Conservation (phyloP, 2,113 vertebrate species). For the Girardinichthys multiradiatus region DNA sequence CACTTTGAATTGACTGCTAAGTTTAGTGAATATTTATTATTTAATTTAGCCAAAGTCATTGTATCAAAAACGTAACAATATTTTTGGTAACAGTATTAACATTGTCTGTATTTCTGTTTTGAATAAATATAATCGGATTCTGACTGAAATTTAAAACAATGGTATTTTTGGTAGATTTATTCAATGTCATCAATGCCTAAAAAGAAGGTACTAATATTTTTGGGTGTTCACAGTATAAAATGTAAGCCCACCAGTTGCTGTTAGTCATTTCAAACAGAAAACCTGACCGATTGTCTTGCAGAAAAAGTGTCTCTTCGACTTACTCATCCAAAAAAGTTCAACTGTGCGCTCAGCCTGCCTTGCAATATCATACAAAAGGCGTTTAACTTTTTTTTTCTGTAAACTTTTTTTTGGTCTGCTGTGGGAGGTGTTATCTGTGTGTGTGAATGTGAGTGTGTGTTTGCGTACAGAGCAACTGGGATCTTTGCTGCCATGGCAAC, state of each 20-base stretch:
- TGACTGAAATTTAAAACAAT: no score
- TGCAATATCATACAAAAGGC: constrained; percentile 39
- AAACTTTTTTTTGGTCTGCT: constrained; percentile 50
- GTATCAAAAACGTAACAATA: no score
- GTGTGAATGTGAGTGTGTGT: constrained; percentile 69
- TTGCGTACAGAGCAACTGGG: constrained; percentile 87
- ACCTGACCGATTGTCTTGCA: constrained; percentile 30
- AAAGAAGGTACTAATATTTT: constrained; percentile 39
- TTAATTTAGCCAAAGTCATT: no score
- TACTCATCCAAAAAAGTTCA: constrained; percentile 31
- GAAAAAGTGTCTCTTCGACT: constrained; percentile 29
- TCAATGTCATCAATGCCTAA: no score
- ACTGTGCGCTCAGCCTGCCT: constrained; percentile 14
- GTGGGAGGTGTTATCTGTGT: constrained; percentile 39
- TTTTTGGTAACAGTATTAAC: no score
- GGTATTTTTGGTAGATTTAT: no score
- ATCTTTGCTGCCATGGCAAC: constrained; percentile 94
- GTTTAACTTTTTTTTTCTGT: constrained; percentile 46
- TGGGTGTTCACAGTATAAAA: constrained; percentile 35
- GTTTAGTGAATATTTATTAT: no score
- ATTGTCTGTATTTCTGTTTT: no score
- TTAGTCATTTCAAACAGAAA: constrained; percentile 55
- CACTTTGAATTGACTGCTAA: no score
- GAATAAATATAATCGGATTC: no score
- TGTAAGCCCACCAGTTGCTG: constrained; percentile 53